Conservation (phyloP, 1,140 invertebrate species). For the Catajapyx aquilonaris region DNA sequence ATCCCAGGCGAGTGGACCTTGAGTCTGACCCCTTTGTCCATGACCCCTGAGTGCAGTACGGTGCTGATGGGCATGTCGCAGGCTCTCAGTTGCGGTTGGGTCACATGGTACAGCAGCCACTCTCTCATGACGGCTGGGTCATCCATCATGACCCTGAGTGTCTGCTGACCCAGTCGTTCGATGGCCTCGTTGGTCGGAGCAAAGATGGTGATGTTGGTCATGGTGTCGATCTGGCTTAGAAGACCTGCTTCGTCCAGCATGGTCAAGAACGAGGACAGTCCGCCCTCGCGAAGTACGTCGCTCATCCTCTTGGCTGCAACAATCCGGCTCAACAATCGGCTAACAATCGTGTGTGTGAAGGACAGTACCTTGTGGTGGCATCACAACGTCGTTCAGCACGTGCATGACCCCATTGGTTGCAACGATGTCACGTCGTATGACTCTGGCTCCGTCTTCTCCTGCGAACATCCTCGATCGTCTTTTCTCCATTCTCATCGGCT, state of each 20-base stretch:
- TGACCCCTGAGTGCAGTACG: background rate
- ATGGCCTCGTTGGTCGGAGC: background rate
- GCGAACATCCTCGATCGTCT: background rate
- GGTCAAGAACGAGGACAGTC: background rate
- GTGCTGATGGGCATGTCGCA: background rate
- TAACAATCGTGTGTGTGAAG: too few species aligned
- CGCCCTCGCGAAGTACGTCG: background rate
- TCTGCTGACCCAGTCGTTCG: too few species aligned
- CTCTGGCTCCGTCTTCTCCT: background rate
- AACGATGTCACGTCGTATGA: background rate
- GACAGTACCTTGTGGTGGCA: background rate
- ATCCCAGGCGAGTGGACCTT: background rate
- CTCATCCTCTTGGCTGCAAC: background rate
- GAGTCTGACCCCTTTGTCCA: background rate
- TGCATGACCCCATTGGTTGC: background rate
- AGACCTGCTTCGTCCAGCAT: background rate
- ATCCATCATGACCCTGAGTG: too few species aligned
- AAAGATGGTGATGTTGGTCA: background rate
- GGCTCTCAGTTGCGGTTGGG: background rate
- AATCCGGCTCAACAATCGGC: too few species aligned
- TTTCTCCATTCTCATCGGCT: background rate
- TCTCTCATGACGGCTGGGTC: constrained; percentile 6
- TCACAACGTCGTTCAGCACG: background rate
- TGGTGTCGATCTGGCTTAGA: background rate
- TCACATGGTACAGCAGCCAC: constrained; percentile 7